These are phyloP conservation scores for Spheniscus humboldti DNA, from an alignment of 2,797 vertebrate species.

Conservation along the genomic window DNA sequence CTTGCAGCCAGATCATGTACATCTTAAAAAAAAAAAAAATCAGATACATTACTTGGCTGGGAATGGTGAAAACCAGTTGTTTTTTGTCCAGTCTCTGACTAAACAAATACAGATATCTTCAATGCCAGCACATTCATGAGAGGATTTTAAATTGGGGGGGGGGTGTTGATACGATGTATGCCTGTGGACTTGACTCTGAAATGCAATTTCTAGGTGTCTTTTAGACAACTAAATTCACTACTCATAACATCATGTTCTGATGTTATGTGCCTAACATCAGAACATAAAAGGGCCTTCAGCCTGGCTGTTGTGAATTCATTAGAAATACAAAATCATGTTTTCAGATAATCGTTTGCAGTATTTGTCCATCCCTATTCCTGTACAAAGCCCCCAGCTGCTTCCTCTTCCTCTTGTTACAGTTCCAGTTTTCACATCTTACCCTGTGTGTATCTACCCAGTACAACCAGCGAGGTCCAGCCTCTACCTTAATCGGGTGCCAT, in stretches of 20 bases:
- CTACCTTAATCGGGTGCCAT: neutral
- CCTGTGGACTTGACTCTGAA: neutral
- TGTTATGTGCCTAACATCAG: neutral
- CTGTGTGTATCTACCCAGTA: neutral
- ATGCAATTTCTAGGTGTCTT: neutral
- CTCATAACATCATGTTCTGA: neutral
- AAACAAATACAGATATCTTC: neutral
- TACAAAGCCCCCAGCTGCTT: neutral
- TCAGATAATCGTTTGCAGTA: neutral
- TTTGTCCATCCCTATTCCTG: neutral
- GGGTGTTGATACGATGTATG: neutral
- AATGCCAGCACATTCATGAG: neutral
- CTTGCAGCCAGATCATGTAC: neutral
- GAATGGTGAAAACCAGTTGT: neutral
- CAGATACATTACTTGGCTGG: neutral
- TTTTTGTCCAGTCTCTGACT: neutral
- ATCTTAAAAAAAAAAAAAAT: neutral
- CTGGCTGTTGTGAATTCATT: neutral
- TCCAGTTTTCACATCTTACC: neutral
- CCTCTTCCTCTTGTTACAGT: neutral
- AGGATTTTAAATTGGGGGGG: neutral
- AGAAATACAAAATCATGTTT: neutral
- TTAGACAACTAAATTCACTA: neutral
- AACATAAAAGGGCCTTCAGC: neutral
- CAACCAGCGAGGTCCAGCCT: neutral